phyloP scores from a whole-genome alignment of 2,888 invertebrate species.

The Cloeon dipterum region DNA sequence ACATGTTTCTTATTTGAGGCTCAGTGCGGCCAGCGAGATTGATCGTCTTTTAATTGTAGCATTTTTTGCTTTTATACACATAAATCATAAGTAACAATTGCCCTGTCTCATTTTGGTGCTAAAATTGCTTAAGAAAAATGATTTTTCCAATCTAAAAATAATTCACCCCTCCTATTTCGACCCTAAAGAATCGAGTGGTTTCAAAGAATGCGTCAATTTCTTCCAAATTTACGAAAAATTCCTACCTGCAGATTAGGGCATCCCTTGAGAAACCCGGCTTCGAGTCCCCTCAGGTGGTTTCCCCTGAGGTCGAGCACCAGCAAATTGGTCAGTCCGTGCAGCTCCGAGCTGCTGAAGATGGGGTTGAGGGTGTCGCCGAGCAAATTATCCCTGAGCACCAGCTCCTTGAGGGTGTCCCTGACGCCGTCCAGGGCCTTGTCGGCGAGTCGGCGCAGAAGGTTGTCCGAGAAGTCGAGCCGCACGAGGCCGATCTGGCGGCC shows the following conservation, averaged over 20 bases:
- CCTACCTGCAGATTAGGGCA: conserved; percentile 48
- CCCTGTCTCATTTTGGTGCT: no score
- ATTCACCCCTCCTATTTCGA: no score
- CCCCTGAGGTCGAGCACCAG: conserved; percentile 54
- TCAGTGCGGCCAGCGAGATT: no score
- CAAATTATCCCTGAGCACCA: conserved; percentile 56
- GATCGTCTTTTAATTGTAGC: no score
- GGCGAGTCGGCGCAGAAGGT: conserved; percentile 53
- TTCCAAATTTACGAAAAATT: no score
- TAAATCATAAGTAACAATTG: no score
- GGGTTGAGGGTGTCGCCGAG: conserved; percentile 67
- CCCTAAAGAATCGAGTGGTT: no score
- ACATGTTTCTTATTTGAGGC: no score
- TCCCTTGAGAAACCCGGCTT: conserved; percentile 68
- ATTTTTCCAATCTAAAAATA: no score
- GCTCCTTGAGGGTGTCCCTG: conserved; percentile 37
- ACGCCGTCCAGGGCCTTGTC: conserved; percentile 48
- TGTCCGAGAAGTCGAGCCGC: conserved; percentile 59
- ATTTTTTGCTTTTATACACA: no score
- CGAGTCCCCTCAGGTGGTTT: conserved; percentile 58
- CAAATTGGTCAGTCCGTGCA: conserved; percentile 49
- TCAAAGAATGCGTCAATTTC: no score
- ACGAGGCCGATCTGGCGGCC: conserved; percentile 13
- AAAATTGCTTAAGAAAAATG: no score
- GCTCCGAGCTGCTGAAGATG: conserved; percentile 68